Evolutionary conservation across 2,113 vertebrate species (phyloP).

Genomic region (Thomomys bottae): DNA sequence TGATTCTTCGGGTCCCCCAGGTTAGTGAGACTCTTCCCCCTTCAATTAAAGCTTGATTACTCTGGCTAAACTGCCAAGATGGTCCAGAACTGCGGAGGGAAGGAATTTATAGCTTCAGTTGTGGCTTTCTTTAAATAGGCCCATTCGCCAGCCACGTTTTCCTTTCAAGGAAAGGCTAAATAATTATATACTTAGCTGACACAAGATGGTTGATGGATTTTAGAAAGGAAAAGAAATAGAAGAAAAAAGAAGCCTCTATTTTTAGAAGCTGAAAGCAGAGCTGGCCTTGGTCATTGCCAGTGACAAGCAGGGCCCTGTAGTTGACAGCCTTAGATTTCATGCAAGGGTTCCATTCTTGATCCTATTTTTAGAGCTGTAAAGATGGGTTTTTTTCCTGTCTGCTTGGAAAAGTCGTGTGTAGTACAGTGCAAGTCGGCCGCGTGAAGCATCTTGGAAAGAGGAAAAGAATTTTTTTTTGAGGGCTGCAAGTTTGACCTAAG

Average conservation of each 20-base stretch:
- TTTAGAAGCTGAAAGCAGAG: slow-evolving; percentile 69
- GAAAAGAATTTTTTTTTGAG: no score
- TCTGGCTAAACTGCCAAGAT: neutral
- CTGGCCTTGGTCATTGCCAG: slow-evolving; percentile 11
- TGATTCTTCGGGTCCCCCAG: neutral
- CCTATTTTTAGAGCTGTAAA: slow-evolving; percentile 58
- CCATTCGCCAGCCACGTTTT: neutral
- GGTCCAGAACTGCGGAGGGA: neutral
- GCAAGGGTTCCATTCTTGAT: neutral
- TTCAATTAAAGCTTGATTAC: neutral
- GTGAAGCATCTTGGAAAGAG: slow-evolving; percentile 13
- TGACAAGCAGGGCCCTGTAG: slow-evolving; percentile 31
- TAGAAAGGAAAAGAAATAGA: neutral
- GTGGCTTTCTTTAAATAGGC: slow-evolving; percentile 18
- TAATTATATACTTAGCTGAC: slow-evolving; percentile 33
- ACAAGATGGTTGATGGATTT: slow-evolving; percentile 4
- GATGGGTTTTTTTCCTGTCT: neutral
- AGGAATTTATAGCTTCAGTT: neutral
- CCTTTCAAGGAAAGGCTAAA: slow-evolving; percentile 25
- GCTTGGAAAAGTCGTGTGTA: neutral
- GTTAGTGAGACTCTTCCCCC: neutral
- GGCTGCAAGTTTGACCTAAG: no score
- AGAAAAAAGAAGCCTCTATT: neutral
- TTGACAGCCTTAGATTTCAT: slow-evolving; percentile 21
- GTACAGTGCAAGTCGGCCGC: neutral